Evolutionary conservation across 2,797 vertebrate genomes (phyloP), one percentile per base, ranked within the genome.

Genomic region (Coregonus sp.): DNA sequence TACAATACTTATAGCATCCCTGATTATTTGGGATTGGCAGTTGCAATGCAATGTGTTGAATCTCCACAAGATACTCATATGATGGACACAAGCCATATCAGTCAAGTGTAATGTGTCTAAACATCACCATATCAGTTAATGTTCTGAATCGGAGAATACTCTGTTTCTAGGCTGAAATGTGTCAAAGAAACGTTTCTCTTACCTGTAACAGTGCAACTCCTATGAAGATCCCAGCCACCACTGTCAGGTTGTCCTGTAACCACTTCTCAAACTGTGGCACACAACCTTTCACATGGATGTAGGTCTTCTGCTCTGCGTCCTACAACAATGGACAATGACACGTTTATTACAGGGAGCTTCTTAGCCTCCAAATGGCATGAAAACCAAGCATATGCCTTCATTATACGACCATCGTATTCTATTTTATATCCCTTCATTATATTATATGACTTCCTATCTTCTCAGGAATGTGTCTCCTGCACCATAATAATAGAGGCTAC

Each of bases 251-350:
- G 89, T 99, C 98, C 87, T 99, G 97, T 74, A 99, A 91, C 98
- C 98, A 99, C 88, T 98, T 99, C 90, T 99, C 98, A 94, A 99
- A 99, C 91, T 99, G 98, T 66, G 97, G 97, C 67, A 99, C 98
- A 0, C 98, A 99, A 81, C 98, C 98, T 94, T 99, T 99, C 51
- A 97, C 98, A 84, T 99, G 95, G 91, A 99, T 99, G 80, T 96
- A 98, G 16, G 91, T 95, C 90, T 97, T 97, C 90, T 99, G 97
- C 87, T 99, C 98, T 4, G 95, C 94, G 81, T 98, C 97, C 98
- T 99, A 79, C 18, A 54, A 73, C 75, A 52, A 52, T 14, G 51
- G 5, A n/a, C 4, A 59, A 59, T 7, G 20, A 11, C 20, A 61
- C n/a, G 5, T 61, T 25, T 61, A 20, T 61, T 61, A 61, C 5